phyloP scores from a whole-genome alignment of 1,140 invertebrate species.

The Acyrthosiphon pisum region DNA sequence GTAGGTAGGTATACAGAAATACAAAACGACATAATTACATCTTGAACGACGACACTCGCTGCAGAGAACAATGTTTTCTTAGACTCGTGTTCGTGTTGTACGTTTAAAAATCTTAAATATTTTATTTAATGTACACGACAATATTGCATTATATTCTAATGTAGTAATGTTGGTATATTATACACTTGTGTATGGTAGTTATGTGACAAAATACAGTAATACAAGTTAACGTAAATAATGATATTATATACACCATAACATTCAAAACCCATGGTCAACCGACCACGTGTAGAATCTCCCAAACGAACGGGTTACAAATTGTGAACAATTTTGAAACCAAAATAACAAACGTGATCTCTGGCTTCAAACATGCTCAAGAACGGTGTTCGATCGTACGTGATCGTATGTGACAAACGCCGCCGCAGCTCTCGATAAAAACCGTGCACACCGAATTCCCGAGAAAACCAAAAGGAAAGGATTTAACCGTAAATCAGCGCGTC shows the following conservation, averaged over 20 bases:
- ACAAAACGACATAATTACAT: not conserved
- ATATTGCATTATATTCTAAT: not conserved
- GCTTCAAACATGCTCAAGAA: not conserved
- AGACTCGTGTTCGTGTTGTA: not conserved
- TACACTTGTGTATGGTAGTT: constrained; percentile 5
- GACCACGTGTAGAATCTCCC: not conserved
- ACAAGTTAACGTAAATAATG: constrained; percentile 31
- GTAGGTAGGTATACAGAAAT: not conserved
- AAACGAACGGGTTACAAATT: not conserved
- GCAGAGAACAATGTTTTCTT: not conserved
- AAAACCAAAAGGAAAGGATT: constrained; percentile 37
- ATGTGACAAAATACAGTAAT: constrained; percentile 31
- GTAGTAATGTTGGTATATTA: not conserved
- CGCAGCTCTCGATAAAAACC: constrained; percentile 15
- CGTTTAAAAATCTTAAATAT: constrained; percentile 7
- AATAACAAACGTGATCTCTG: constrained; percentile 34
- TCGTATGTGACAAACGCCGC: not conserved
- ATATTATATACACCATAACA: not conserved
- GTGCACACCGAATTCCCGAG: constrained; percentile 20
- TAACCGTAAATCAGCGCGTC: not conserved
- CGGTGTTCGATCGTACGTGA: constrained; percentile 43
- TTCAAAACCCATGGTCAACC: not conserved
- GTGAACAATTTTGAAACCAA: not conserved
- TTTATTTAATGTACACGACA: not conserved
- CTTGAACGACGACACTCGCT: not conserved